Evolutionary conservation across 2,113 vertebrate species (phyloP), one percentile per base, ranked within the genome.

Genomic region (Neotoma lepida): DNA sequence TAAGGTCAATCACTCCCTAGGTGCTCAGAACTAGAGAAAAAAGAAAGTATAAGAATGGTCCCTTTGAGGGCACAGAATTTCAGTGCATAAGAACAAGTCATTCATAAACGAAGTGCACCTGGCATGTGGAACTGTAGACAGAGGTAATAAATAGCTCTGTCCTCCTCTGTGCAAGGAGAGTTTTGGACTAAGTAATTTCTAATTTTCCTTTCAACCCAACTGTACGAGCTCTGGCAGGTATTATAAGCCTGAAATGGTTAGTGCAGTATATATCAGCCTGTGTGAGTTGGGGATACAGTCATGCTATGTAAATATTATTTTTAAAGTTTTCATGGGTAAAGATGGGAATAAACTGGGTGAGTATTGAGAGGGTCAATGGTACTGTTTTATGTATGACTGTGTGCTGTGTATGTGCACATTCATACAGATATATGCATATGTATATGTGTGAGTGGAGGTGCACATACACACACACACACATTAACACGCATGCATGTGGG

Each of bases 1-100:
- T 97, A 97, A 97, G 93, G 96, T 97, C 95, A 97, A 93, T 96
- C 87, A 86, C 88, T 97, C 96, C 94, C 96, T 66, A 74, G 96
- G 88, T 93, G 54, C 81, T 96, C 85, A 82, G 91, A 89, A 86
- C 58, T 86, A 30, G 74, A 96, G 80, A 64, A 89, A 96, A 96
- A 96, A 94, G 70, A 49, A 26, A 91, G 91, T 95, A 78, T 89
- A 94, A 95, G 28, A 58, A 94, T 95, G 63, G 88, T 91, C 54
- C 87, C 96, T 95, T 88, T 81, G 93, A 97, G 95, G 58, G 18
- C 51, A 46, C 1, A 39, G 89, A 56, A 81, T 89, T 95, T 96
- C 80, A 94, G 17, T 51, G n/a, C 51, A 12, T 63, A 71, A 96
- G 94, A 95, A 93, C 33, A 91, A 97, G 91, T 91, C 70, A 90